These are phyloP conservation scores for Ia io DNA, from an alignment of 2,113 vertebrate genomes.

Conservation along the genomic window DNA sequence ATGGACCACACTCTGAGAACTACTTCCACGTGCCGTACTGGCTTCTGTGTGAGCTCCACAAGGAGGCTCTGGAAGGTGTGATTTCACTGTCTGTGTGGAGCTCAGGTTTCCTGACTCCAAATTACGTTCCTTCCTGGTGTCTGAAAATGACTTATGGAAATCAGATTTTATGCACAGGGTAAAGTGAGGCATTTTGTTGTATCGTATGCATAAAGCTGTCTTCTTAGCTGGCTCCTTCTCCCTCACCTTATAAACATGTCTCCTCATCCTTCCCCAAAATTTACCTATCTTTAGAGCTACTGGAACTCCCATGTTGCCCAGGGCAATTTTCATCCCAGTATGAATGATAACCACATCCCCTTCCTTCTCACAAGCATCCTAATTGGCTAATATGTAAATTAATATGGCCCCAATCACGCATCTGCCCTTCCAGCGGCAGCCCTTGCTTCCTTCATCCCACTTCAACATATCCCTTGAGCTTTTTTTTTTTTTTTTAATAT, in stretches of 20 bases:
- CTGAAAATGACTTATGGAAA: not conserved
- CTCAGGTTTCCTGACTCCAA: not conserved
- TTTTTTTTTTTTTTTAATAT: too few relatives aligned
- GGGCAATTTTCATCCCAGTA: not conserved
- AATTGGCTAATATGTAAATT: not conserved
- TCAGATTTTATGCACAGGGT: not conserved
- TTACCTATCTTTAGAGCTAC: not conserved
- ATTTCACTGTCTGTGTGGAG: not conserved
- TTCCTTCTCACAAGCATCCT: not conserved
- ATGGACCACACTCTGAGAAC: not conserved
- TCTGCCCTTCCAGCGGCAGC: not conserved
- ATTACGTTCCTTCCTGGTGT: not conserved
- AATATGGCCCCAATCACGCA: not conserved
- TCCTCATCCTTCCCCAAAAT: not conserved
- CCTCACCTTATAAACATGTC: not conserved
- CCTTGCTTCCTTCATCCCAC: not conserved
- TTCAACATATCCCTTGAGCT: not conserved
- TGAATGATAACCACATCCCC: not conserved
- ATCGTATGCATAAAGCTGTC: not conserved
- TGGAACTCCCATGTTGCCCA: too few relatives aligned
- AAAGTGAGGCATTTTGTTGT: not conserved
- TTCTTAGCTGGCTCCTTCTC: not conserved
- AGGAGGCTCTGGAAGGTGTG: not conserved
- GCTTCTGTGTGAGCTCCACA: not conserved
- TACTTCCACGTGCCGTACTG: not conserved